Percentiles rank a stretch among this genome's conserved stretches.
Evolutionary conservation across 2,888 invertebrate species (phyloP).

Genomic region (Hemithea aestivaria): DNA sequence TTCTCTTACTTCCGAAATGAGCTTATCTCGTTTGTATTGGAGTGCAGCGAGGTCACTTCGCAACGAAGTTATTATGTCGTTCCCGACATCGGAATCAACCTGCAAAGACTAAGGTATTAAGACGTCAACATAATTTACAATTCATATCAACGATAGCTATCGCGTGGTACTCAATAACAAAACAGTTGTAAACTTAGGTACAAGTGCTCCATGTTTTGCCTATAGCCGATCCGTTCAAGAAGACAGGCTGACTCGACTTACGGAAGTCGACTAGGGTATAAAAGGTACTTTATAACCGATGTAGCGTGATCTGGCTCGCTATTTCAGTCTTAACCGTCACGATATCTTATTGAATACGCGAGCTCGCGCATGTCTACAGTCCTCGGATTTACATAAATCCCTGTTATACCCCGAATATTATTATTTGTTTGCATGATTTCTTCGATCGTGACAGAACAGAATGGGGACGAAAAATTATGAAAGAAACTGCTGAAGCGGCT

Average conservation of each 20-base stretch:
- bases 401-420: constrained; percentile 29
- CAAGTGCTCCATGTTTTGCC: constrained; percentile 17
- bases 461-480: constrained; percentile 13
- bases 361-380: constrained; percentile 31
- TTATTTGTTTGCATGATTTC: constrained; percentile 33
- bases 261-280: constrained; percentile 56
- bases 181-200: too few species aligned
- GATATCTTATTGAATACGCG: constrained; percentile 51
- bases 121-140: too few species aligned
- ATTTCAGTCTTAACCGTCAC: constrained; percentile 65
- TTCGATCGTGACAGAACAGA: constrained; percentile 31
- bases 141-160: too few species aligned
- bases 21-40: constrained; percentile 90
- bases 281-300: constrained; percentile 50
- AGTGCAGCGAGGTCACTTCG: constrained; percentile 91
- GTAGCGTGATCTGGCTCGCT: constrained; percentile 67
- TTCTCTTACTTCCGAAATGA: constrained; percentile 82
- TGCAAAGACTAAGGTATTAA: constrained; percentile 39
- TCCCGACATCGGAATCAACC: constrained; percentile 78
- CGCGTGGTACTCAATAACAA: too few species aligned
- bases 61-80: constrained; percentile 86
- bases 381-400: constrained; percentile 45
- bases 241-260: constrained; percentile 55
- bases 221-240: constrained; percentile 23
- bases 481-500: constrained; percentile 14